Base-by-base conservation (phyloP, 2,113 vertebrate species). In the Gymnobelideus leadbeateri region DNA sequence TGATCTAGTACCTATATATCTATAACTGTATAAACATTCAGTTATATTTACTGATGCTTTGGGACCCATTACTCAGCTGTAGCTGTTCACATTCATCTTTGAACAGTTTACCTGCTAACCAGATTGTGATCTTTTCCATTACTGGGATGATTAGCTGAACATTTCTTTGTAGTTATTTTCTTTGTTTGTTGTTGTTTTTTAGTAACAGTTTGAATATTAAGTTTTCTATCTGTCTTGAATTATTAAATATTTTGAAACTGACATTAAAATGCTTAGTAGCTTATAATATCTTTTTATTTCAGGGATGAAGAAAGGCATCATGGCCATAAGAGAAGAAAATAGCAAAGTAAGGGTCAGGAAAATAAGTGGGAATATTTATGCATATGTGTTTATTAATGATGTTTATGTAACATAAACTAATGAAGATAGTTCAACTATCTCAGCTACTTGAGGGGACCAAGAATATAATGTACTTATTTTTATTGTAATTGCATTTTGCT, bases 301-400 rank as follows among this genome's bases (percentile, higher is more conserved):
- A 99, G 99, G 97, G 99, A 99, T 91, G 99, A 99, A 46, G 98
- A 99, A 31, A 99, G 98, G 94, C 98, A 98, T 95, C 99, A 98
- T 93, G 98, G 98, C 92, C 98, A 98, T 84, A 99, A 98, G 99
- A 99, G 97, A 99, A 99, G 98, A 98, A 99, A 98, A 98, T 98
- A 98, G 68, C n/a, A 43, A 43, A 84, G 68, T 43, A 84, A 84
- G n/a, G 19, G n/a, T 21, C 37, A 89, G 96, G 95, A 93, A 68
- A 55, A 12, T 98, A 57, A 94, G 68, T 31, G 28, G n/a, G 43
- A 93, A 26, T 54, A 26, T 93, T 92, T 43, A 43, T 93, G 43
- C 92, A 28, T 94, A 12, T 43, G 26, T 51, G 28, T 90, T 90
- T 52, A 31, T 89, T 93, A 61, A 94, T 94, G 93, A 50, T 47